Evolutionary conservation across 1,140 invertebrate species (phyloP).

Genomic region (Drosophila ironensis): DNA sequence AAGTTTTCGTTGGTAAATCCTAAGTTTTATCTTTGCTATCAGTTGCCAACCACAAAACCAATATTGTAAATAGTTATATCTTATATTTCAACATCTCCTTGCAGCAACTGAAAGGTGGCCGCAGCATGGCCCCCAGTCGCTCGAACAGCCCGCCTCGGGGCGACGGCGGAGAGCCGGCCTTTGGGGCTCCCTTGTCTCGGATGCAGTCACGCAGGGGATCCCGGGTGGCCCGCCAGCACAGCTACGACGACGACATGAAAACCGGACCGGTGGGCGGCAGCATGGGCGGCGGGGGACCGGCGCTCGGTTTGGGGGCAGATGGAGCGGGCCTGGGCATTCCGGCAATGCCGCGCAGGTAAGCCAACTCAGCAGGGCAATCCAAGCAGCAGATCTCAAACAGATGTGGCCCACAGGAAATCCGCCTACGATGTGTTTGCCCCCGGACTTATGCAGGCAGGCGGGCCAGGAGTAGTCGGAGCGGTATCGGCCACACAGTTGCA

Average conservation of each 20-base stretch:
- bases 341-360: slow-evolving; percentile 86
- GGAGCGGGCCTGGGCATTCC: slow-evolving; percentile 84
- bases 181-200: slow-evolving; percentile 70
- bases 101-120: slow-evolving; percentile 80
- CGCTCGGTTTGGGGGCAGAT: slow-evolving; percentile 83
- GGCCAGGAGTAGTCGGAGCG: no score
- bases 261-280: slow-evolving; percentile 78
- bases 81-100: slow-evolving; percentile 7
- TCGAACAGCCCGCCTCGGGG: slow-evolving; percentile 83
- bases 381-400: no score
- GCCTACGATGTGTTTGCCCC: slow-evolving; percentile 90
- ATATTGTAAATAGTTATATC: no score
- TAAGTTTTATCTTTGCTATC: no score
- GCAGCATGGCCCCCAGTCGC: slow-evolving; percentile 83
- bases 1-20: no score
- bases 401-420: slow-evolving; percentile 84
- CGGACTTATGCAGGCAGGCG: slow-evolving; percentile 63
- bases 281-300: slow-evolving; percentile 81
- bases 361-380: no score
- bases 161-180: slow-evolving; percentile 65
- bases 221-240: slow-evolving; percentile 87
- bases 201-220: slow-evolving; percentile 86
- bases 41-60: no score
- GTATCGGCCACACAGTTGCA: slow-evolving; percentile 56
- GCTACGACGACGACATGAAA: slow-evolving; percentile 90